Conservation (phyloP, 1,140 invertebrate species). For the Drosophila rhopaloa region DNA sequence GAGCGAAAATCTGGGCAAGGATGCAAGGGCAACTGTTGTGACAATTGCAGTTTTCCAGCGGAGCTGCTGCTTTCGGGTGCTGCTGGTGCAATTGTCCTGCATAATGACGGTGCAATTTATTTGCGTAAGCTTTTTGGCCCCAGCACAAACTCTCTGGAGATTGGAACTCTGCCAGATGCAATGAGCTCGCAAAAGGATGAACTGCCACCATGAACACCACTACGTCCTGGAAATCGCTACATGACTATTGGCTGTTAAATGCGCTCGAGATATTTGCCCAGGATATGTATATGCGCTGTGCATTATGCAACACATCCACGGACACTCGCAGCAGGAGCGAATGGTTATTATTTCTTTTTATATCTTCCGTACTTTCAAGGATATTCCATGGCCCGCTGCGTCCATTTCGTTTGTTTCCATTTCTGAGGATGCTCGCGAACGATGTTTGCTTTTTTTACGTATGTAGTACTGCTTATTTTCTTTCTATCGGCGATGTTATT, state of each 20-base stretch:
- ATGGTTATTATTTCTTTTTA: conserved; percentile 34
- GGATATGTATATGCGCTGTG: conserved; percentile 9
- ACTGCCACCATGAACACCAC: conserved; percentile 4
- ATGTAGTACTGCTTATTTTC: neutral
- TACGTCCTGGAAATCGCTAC: conserved; percentile 13
- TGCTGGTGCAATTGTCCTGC: conserved; percentile 33
- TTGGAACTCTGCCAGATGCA: conserved; percentile 40
- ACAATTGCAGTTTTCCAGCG: conserved; percentile 51
- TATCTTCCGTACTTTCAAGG: conserved; percentile 29
- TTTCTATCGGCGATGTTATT: neutral
- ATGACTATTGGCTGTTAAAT: conserved; percentile 59
- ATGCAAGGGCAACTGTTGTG: conserved; percentile 40
- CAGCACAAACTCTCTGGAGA: conserved; percentile 10
- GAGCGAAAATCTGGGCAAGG: conserved; percentile 50
- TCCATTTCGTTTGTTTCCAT: conserved; percentile 25
- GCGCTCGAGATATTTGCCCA: conserved; percentile 21
- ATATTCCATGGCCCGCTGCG: conserved; percentile 27
- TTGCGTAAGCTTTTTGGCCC: conserved; percentile 71
- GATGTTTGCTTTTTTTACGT: conserved; percentile 1
- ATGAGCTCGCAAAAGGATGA: conserved; percentile 7
- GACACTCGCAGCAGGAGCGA: conserved; percentile 24
- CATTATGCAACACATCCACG: conserved; percentile 11
- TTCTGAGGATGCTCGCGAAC: neutral
- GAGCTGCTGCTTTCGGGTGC: neutral
- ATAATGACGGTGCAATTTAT: conserved; percentile 75